phyloP scores from a whole-genome alignment of 2,797 vertebrate species.

The Anguilla anguilla region DNA sequence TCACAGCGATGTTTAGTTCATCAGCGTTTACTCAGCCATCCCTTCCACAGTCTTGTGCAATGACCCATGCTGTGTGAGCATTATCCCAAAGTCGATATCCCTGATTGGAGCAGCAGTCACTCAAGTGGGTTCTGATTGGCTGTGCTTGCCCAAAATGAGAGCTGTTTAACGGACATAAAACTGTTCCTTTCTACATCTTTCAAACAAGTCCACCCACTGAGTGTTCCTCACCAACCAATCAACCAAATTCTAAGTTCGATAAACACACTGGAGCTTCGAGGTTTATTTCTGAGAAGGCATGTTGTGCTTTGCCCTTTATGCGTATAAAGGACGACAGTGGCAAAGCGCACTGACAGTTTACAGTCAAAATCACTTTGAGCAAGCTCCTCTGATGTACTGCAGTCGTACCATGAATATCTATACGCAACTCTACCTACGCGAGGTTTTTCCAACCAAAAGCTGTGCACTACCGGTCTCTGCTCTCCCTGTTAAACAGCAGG shows the following conservation, averaged over 20 bases:
- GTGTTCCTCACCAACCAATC: neutral
- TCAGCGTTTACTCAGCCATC: constrained; percentile 21
- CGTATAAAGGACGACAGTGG: no score
- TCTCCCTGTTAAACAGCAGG: neutral
- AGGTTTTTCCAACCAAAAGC: neutral
- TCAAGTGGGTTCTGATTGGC: constrained; percentile 30
- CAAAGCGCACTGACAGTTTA: neutral
- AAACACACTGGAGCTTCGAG: neutral
- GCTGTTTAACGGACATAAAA: neutral
- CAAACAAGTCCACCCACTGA: neutral
- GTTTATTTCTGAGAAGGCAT: neutral
- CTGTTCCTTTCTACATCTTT: neutral
- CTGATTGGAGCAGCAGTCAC: constrained; percentile 28
- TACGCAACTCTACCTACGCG: neutral
- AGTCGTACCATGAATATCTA: neutral
- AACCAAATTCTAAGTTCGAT: neutral
- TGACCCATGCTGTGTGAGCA: constrained; percentile 30
- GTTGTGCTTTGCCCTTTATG: neutral
- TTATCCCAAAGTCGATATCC: constrained; percentile 34
- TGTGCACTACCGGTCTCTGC: neutral
- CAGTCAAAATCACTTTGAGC: neutral
- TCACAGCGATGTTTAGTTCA: constrained; percentile 32
- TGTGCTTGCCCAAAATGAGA: constrained; percentile 8
- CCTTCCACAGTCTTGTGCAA: constrained; percentile 23
- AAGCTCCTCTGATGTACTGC: neutral